phyloP scores from a whole-genome alignment of 2,113 vertebrate species.

The Gobius niger region DNA sequence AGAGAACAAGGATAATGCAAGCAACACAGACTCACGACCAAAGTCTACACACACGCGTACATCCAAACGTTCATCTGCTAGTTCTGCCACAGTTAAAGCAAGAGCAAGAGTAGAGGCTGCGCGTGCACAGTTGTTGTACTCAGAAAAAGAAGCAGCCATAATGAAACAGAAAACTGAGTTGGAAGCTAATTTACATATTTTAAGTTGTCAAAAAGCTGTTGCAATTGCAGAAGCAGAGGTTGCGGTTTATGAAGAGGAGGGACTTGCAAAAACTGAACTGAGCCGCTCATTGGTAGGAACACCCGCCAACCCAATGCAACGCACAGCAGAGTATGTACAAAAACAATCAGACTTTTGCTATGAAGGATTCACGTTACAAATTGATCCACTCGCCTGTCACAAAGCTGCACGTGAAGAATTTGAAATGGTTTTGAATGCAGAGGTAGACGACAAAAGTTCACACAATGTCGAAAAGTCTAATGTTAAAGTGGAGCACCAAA shows the following conservation, averaged over 20 bases:
- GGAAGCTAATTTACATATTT: background rate
- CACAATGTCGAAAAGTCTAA: background rate
- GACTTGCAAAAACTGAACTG: background rate
- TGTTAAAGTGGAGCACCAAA: background rate
- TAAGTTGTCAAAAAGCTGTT: background rate
- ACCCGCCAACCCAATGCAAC: background rate
- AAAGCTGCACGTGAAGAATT: background rate
- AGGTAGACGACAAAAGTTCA: background rate
- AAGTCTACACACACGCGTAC: background rate
- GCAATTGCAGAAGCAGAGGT: background rate
- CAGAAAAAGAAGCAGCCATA: background rate
- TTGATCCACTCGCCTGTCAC: background rate
- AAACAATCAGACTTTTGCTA: background rate
- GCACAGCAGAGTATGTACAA: background rate
- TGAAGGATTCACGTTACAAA: background rate
- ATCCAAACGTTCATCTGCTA: background rate
- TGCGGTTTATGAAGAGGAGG: background rate
- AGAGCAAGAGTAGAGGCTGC: background rate
- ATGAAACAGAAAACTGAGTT: background rate
- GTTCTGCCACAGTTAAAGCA: background rate
- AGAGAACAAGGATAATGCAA: background rate
- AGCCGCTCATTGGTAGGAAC: background rate
- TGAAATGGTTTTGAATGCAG: background rate
- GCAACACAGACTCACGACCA: background rate
- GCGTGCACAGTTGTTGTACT: background rate